Evolutionary conservation across 2,113 vertebrate genomes (phyloP).

Genomic region (Mellivora capensis): DNA sequence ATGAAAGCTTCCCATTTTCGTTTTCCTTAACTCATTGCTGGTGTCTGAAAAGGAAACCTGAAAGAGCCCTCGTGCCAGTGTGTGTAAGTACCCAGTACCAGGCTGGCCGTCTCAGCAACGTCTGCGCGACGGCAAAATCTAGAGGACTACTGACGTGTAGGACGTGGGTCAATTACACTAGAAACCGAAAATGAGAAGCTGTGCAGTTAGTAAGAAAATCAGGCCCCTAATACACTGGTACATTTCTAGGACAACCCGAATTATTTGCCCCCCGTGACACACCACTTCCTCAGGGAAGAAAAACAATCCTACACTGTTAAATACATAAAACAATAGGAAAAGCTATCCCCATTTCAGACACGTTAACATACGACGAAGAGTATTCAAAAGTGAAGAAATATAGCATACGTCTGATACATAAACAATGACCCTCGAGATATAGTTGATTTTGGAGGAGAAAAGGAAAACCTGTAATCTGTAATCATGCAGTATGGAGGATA

Average conservation of each 20-base stretch:
- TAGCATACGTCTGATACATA: background rate
- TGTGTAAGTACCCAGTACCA: background rate
- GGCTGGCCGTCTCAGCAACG: background rate
- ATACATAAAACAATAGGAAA: background rate
- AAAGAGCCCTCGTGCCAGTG: background rate
- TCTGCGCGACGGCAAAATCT: background rate
- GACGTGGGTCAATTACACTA: background rate
- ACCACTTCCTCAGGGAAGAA: background rate
- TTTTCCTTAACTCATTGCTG: background rate
- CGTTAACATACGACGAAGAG: background rate
- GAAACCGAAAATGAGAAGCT: background rate
- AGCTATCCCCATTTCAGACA: background rate
- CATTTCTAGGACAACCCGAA: background rate
- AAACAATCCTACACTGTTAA: background rate
- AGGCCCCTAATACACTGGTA: background rate
- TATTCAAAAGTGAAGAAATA: background rate
- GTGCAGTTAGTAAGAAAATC: background rate
- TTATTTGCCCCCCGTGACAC: background rate
- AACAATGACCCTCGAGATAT: background rate
- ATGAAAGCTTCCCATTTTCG: background rate
- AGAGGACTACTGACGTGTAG: background rate
- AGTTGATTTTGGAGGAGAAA: background rate
- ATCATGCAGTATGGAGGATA: background rate
- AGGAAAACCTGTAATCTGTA: background rate
- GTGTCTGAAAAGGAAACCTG: background rate